These are phyloP conservation scores for Vanessa tameamea DNA, from an alignment of 1,140 invertebrate species.

Conservation along the genomic window DNA sequence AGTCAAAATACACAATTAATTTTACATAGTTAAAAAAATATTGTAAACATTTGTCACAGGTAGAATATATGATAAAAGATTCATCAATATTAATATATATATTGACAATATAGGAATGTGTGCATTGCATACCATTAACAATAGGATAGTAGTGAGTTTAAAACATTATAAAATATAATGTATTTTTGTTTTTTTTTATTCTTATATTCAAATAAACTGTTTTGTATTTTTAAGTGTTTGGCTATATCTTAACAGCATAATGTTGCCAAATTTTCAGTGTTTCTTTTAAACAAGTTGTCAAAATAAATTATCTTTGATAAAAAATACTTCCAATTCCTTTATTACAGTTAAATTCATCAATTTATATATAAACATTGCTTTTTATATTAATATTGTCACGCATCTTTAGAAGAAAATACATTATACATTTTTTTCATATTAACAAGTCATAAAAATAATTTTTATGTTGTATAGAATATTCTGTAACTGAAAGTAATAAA, in stretches of 20 bases:
- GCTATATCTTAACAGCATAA: not conserved
- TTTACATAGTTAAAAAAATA: not conserved
- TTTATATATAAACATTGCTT: slow-evolving; percentile 18
- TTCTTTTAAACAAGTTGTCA: not conserved
- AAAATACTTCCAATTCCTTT: not conserved
- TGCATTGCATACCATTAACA: slow-evolving; percentile 39
- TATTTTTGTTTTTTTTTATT: slow-evolving; percentile 35
- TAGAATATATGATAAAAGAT: slow-evolving; percentile 10
- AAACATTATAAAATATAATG: slow-evolving; percentile 31
- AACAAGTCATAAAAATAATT: slow-evolving; percentile 10
- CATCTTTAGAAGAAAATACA: slow-evolving; percentile 9
- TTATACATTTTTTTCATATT: slow-evolving; percentile 13
- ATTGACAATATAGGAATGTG: slow-evolving; percentile 34
- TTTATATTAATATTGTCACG: slow-evolving; percentile 7
- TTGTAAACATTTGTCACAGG: slow-evolving; percentile 11
- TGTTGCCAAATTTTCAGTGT: slow-evolving; percentile 9
- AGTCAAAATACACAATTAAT: slow-evolving; percentile 27
- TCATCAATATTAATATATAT: slow-evolving; percentile 20
- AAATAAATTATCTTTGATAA: not conserved
- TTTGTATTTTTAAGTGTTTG: slow-evolving; percentile 17
- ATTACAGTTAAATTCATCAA: slow-evolving; percentile 7
- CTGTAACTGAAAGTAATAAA: slow-evolving; percentile 29
- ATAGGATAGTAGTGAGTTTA: slow-evolving; percentile 39
- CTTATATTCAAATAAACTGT: slow-evolving; percentile 26
- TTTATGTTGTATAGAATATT: slow-evolving; percentile 20